A percentile compares a stretch with the other conserved stretches of the same genome.
Evolutionary conservation across 2,888 invertebrate species (phyloP).

Genomic region (Yponomeuta malinellus): DNA sequence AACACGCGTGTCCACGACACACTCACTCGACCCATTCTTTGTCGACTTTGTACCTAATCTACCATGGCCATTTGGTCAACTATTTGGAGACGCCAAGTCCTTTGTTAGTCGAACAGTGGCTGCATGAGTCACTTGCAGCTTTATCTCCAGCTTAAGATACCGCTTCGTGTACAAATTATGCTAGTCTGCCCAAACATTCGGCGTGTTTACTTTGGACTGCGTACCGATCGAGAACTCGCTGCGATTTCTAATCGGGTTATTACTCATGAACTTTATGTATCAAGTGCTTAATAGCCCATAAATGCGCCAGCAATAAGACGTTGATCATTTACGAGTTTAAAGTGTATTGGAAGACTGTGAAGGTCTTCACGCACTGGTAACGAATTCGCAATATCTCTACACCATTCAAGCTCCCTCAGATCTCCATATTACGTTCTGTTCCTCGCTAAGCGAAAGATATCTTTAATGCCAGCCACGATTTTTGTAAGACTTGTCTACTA

Average conservation of each 20-base stretch:
- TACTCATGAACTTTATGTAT: constrained; percentile 35
- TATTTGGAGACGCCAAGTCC: not conserved
- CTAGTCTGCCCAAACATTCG: constrained; percentile 1
- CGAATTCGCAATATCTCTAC: not conserved
- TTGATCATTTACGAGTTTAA: constrained; percentile 12
- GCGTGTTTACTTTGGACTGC: constrained; percentile 34
- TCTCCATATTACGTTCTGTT: no score
- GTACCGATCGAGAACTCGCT: constrained; percentile 18
- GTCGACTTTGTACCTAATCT: constrained; percentile 60
- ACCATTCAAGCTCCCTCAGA: no score
- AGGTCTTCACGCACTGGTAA: not conserved
- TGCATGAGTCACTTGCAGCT: not conserved
- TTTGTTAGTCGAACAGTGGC: not conserved
- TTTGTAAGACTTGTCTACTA: no score
- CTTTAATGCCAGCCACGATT: no score
- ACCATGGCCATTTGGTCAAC: constrained; percentile 29
- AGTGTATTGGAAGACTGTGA: not conserved
- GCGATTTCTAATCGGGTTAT: constrained; percentile 23
- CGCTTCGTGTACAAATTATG: not conserved
- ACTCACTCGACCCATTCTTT: constrained; percentile 41
- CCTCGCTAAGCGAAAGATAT: no score
- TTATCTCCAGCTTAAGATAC: not conserved
- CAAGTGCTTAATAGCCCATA: constrained; percentile 50
- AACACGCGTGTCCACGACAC: constrained; percentile 25
- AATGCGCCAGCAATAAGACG: constrained; percentile 21